Evolutionary conservation across 2,888 invertebrate species (phyloP).

Genomic region (Timandra comae): DNA sequence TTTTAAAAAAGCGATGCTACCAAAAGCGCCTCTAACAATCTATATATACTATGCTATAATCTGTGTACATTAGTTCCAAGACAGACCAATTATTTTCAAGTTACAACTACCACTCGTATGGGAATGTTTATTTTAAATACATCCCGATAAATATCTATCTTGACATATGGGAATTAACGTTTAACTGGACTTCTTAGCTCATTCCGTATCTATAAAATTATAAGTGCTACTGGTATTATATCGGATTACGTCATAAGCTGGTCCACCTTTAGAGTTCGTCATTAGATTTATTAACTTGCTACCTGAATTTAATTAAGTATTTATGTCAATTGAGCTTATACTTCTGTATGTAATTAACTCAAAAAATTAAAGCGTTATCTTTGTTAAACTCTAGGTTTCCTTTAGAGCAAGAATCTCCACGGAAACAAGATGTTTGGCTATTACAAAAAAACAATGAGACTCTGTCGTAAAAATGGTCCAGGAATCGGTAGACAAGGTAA

Average conservation of each 20-base stretch:
- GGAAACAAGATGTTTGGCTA: slow-evolving; percentile 47
- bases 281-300: no score
- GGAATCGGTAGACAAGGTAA: slow-evolving; percentile 69
- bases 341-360: no score
- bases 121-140: slow-evolving; percentile 54
- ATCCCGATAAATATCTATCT: no score
- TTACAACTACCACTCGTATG: slow-evolving; percentile 49
- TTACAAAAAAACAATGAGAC: slow-evolving; percentile 59
- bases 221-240: no score
- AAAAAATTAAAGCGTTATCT: no score
- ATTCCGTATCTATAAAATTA: no score
- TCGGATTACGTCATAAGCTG: no score
- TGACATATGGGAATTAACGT: no score
- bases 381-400: slow-evolving; percentile 43
- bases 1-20: slow-evolving; percentile 50
- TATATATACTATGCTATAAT: slow-evolving; percentile 65
- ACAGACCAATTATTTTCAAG: slow-evolving; percentile 55
- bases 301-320: no score
- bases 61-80: slow-evolving; percentile 52
- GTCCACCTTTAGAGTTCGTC: no score
- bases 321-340: no score
- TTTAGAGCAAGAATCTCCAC: slow-evolving; percentile 34
- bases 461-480: slow-evolving; percentile 66
- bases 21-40: slow-evolving; percentile 65
- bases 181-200: no score